Base-by-base conservation (phyloP, 2,113 vertebrate species). In the Thymallus thymallus region DNA sequence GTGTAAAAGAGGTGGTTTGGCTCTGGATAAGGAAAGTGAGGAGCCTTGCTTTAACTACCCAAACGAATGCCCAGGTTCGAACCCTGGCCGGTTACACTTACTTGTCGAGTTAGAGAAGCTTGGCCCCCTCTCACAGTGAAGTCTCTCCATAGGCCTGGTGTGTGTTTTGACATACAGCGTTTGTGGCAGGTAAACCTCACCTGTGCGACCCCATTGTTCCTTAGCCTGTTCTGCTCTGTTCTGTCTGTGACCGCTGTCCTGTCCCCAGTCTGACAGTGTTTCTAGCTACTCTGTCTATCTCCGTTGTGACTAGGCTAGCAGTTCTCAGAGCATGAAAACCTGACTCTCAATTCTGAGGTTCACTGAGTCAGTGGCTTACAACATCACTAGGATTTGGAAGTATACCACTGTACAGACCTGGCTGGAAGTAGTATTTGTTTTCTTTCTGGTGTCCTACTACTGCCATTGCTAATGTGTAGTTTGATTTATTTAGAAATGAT, bases 141-240 rank as follows among this genome's bases (percentile, higher is more conserved):
- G 1, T 60, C 6, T 60, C 18, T 60, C 18, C 13, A 22, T 10
- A 3, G 16, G 13, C n/a, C 56, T 9, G 18, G 56, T 23, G n/a
- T 20, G 46, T 14, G 29, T 30, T 72, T 68, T 77, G 45, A 72
- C 60, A 5, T 18, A 26, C 30, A 72, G 72, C 3, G 48, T 45
- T 68, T 72, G 2, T 75, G 56, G 16, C 65, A 35, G 55, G 69
- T 48, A 41, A 48, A n/a, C 63, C 29, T 74, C n/a, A 76, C 67
- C 58, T 70, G 4, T 9, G 35, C 63, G 62, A 61, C 79, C 75
- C 29, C 13, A 18, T 51, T 51, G 14, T 51, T 51, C n/a, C 56
- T 16, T 9, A 23, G 20, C 56, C 56, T 60, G 56, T 16, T 23
- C n/a, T 60, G 56, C n/a, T 60, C 20, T 22, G n/a, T 20, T 22